These are phyloP conservation scores for Galeruca laticollis DNA, from an alignment of 2,888 invertebrate genomes.

Conservation along the genomic window DNA sequence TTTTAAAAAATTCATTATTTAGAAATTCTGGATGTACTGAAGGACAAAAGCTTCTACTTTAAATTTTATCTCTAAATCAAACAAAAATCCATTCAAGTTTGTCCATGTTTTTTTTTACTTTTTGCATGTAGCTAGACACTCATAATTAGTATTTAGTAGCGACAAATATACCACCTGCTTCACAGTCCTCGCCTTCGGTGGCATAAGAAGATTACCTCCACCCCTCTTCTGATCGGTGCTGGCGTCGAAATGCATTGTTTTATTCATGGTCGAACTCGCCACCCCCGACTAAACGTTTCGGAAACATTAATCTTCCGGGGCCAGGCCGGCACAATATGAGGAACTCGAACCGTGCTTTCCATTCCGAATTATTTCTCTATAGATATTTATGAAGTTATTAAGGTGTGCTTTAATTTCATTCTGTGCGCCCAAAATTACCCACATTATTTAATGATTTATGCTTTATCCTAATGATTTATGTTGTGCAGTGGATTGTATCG, in stretches of 20 bases:
- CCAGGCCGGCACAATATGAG: conserved; percentile 43
- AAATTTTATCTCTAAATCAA: no score
- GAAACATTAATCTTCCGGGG: conserved; percentile 54
- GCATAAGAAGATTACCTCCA: conserved; percentile 34
- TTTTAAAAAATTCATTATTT: no score
- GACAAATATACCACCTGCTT: conserved; percentile 21
- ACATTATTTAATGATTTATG: conserved; percentile 40
- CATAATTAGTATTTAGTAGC: conserved; percentile 18
- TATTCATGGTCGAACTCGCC: conserved; percentile 52
- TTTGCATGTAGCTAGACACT: neutral
- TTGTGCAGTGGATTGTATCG: conserved; percentile 26
- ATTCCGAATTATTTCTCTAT: conserved; percentile 46
- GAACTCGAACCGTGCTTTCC: conserved; percentile 41
- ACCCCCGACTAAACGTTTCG: conserved; percentile 54
- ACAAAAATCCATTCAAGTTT: no score
- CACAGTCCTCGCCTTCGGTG: conserved; percentile 17
- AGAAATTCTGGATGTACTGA: no score
- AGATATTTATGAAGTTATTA: conserved; percentile 51
- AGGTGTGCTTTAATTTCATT: conserved; percentile 47
- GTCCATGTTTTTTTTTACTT: no score
- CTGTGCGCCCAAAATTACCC: conserved; percentile 40
- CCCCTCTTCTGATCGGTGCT: conserved; percentile 33
- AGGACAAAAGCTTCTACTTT: no score
- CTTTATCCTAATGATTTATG: conserved; percentile 30
- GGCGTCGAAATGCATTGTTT: conserved; percentile 50